phyloP scores from a whole-genome alignment of 2,113 vertebrate genomes.

The Esox niger region DNA sequence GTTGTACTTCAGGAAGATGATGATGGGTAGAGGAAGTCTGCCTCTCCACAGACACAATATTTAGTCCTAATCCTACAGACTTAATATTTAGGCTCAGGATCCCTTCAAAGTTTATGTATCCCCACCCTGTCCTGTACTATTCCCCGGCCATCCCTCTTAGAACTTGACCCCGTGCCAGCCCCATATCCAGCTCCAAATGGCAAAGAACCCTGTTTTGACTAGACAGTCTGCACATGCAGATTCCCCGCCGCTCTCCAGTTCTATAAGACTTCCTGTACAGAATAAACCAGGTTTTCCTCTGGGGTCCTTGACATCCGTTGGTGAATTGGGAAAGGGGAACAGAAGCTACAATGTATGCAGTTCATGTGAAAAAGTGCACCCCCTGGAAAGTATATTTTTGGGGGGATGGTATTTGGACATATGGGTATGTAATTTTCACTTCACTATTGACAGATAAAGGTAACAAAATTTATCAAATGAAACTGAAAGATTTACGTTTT shows the following conservation, averaged over 20 bases:
- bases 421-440: too few relatives aligned
- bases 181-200: constrained; percentile 29
- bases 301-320: constrained; percentile 58
- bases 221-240: constrained; percentile 49
- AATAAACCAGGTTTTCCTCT: constrained; percentile 57
- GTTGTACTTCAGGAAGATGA: constrained; percentile 34
- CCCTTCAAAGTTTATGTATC: constrained; percentile 41
- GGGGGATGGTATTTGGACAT: too few relatives aligned
- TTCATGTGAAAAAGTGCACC: too few relatives aligned
- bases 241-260: constrained; percentile 34
- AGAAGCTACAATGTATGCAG: too few relatives aligned
- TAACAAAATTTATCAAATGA: too few relatives aligned
- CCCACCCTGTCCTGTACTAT: neutral
- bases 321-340: constrained; percentile 35
- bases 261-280: constrained; percentile 54
- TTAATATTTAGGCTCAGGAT: constrained; percentile 63
- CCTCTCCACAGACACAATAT: constrained; percentile 56
- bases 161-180: neutral
- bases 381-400: too few relatives aligned
- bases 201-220: constrained; percentile 65
- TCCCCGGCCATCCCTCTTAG: constrained; percentile 53
- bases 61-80: constrained; percentile 62
- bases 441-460: too few relatives aligned
- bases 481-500: too few relatives aligned
- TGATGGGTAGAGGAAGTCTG: constrained; percentile 45